Evolutionary conservation across 2,113 vertebrate species (phyloP).

Genomic region (Ictidomys tridecemlineatus): DNA sequence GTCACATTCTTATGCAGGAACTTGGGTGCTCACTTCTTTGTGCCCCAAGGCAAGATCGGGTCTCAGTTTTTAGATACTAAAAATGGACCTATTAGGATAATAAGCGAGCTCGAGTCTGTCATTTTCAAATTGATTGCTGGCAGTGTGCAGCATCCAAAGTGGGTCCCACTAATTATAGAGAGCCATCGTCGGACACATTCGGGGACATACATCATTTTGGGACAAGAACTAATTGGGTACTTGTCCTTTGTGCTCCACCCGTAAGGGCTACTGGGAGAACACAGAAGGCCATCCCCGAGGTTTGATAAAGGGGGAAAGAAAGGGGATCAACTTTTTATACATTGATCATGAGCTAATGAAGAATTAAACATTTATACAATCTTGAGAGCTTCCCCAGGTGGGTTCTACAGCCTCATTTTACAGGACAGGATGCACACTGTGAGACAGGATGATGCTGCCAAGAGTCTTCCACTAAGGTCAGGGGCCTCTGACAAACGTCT

Average conservation of each 20-base stretch:
- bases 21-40: slow-evolving; percentile 37
- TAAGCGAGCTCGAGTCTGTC: slow-evolving; percentile 68
- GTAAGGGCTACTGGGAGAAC: slow-evolving; percentile 38
- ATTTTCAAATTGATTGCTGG: slow-evolving; percentile 59
- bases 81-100: slow-evolving; percentile 82
- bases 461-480: not conserved
- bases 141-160: slow-evolving; percentile 42
- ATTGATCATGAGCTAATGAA: not conserved
- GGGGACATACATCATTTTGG: slow-evolving; percentile 37
- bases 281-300: not conserved
- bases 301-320: not conserved
- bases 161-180: slow-evolving; percentile 56
- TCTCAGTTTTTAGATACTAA: slow-evolving; percentile 81
- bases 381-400: not conserved
- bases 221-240: slow-evolving; percentile 55
- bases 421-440: not conserved
- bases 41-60: slow-evolving; percentile 69
- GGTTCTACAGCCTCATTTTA: not conserved
- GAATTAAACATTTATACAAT: slow-evolving; percentile 7
- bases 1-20: slow-evolving; percentile 73
- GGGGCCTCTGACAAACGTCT: not conserved
- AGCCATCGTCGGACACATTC: slow-evolving; percentile 63
- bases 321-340: not conserved
- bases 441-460: not conserved
- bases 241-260: slow-evolving; percentile 49